These are phyloP conservation scores for Onychorhynchus coronatus DNA, from an alignment of 2,113 vertebrate species.

Conservation along the genomic window DNA sequence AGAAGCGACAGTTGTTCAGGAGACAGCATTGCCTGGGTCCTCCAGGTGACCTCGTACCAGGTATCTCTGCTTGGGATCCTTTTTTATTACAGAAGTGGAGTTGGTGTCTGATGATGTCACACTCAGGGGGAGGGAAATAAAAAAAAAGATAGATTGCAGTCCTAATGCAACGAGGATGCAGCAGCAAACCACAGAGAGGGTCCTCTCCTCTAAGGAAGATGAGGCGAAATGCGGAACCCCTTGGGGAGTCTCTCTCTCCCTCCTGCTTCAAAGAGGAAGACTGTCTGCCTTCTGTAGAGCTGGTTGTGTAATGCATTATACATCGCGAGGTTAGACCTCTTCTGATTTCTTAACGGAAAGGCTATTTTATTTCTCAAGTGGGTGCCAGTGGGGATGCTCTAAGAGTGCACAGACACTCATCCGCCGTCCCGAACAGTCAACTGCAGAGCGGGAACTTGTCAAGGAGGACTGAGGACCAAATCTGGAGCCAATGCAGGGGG, in stretches of 20 bases:
- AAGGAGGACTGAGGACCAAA: conserved; percentile 47
- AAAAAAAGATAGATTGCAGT: conserved; percentile 57
- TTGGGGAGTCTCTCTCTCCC: conserved; percentile 26
- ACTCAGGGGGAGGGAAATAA: conserved; percentile 12
- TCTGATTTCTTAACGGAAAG: conserved; percentile 31
- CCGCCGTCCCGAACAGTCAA: neutral
- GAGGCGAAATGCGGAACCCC: conserved; percentile 40
- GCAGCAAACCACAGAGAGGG: conserved; percentile 55
- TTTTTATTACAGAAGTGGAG: conserved; percentile 58
- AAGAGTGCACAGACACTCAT: neutral
- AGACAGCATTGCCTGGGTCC: conserved; percentile 21
- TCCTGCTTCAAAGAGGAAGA: conserved; percentile 56
- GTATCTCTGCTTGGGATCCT: conserved; percentile 69
- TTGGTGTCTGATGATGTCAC: conserved; percentile 68
- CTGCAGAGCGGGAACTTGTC: neutral
- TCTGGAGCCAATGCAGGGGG: conserved; percentile 70
- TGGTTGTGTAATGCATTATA: conserved; percentile 32
- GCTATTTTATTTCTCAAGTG: conserved; percentile 9
- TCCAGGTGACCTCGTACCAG: conserved; percentile 68
- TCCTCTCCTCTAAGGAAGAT: conserved; percentile 55
- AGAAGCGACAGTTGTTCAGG: neutral
- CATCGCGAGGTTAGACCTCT: conserved; percentile 8
- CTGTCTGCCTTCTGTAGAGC: conserved; percentile 67
- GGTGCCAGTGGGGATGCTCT: neutral
- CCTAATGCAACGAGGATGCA: conserved; percentile 57